A percentile compares a stretch with the other conserved stretches of the same genome.
Evolutionary conservation across 2,797 vertebrate species (phyloP).

Genomic region (Betta splendens): DNA sequence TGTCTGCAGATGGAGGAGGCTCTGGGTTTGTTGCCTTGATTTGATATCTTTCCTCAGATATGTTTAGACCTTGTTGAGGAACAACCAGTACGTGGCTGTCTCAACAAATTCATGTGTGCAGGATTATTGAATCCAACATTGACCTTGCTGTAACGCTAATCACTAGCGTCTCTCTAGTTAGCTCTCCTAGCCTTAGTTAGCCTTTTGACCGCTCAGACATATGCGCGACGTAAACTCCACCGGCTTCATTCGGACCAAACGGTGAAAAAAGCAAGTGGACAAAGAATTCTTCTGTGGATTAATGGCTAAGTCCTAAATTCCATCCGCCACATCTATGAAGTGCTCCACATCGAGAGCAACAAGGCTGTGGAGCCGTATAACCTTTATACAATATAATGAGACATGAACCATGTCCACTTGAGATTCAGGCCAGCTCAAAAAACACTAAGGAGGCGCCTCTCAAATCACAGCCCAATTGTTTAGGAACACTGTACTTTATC

Average conservation of each 20-base stretch:
- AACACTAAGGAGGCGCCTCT: too few species aligned
- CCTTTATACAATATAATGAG: conserved; percentile 2
- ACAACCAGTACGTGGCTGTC: conserved; percentile 22
- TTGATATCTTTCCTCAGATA: conserved; percentile 22
- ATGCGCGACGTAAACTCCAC: conserved; percentile 26
- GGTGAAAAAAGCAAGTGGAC: conserved; percentile 41
- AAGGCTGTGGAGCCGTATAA: conserved; percentile 6
- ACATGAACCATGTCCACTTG: too few species aligned
- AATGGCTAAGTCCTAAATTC: conserved; percentile 76
- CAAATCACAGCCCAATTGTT: too few species aligned
- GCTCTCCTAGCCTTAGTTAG: conserved; percentile 1
- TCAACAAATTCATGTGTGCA: conserved; percentile 3
- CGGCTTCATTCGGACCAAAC: conserved; percentile 38
- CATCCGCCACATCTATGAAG: conserved; percentile 54
- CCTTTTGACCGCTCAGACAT: conserved; percentile 1
- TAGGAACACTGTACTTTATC: conserved; percentile 4
- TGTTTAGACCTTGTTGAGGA: conserved; percentile 29
- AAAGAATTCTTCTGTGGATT: conserved; percentile 81
- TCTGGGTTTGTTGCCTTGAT: conserved; percentile 6
- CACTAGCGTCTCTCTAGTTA: conserved; percentile 3
- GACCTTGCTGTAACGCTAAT: conserved; percentile 17
- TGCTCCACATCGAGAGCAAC: conserved; percentile 47
- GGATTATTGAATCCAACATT: conserved; percentile 21
- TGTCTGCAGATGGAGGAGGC: neutral
- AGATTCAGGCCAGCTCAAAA: too few species aligned